phyloP scores from a whole-genome alignment of 2,888 invertebrate genomes.

The Ceramica pisi region DNA sequence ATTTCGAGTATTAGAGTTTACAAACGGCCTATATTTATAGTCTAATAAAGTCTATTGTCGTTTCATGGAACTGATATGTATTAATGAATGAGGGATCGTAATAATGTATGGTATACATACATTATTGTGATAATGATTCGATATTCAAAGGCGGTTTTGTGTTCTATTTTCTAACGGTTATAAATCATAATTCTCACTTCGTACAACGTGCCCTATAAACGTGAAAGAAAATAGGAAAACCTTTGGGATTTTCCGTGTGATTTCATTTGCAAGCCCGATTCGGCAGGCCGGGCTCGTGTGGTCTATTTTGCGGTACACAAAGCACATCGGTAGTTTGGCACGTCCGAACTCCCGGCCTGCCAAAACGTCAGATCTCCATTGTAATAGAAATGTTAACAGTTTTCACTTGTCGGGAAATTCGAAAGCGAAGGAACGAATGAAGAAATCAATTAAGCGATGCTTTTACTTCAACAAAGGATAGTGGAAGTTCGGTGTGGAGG shows the following conservation, averaged over 20 bases:
- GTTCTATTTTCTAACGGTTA: conserved; percentile 49
- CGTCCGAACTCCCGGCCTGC: conserved; percentile 71
- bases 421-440: conserved; percentile 63
- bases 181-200: conserved; percentile 48
- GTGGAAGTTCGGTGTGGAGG: conserved; percentile 71
- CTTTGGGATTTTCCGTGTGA: conserved; percentile 67
- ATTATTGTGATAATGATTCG: conserved; percentile 37
- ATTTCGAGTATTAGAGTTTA: conserved; percentile 53
- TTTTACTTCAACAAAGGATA: conserved; percentile 72
- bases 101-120: conserved; percentile 12
- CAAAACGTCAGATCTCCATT: conserved; percentile 76
- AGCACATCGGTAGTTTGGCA: conserved; percentile 80
- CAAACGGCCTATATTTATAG: conserved; percentile 56
- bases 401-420: conserved; percentile 75
- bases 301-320: conserved; percentile 78
- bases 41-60: conserved; percentile 58
- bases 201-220: conserved; percentile 35
- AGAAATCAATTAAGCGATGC: conserved; percentile 71
- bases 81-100: conserved; percentile 46
- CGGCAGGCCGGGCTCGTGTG: conserved; percentile 64
- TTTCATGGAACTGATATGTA: conserved; percentile 28
- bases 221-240: conserved; percentile 53
- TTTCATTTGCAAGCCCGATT: conserved; percentile 65
- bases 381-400: conserved; percentile 77
- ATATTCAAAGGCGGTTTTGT: conserved; percentile 40